These are phyloP conservation scores for Prionailurus bengalensis DNA, from an alignment of 2,113 vertebrate genomes.

Conservation along the genomic window DNA sequence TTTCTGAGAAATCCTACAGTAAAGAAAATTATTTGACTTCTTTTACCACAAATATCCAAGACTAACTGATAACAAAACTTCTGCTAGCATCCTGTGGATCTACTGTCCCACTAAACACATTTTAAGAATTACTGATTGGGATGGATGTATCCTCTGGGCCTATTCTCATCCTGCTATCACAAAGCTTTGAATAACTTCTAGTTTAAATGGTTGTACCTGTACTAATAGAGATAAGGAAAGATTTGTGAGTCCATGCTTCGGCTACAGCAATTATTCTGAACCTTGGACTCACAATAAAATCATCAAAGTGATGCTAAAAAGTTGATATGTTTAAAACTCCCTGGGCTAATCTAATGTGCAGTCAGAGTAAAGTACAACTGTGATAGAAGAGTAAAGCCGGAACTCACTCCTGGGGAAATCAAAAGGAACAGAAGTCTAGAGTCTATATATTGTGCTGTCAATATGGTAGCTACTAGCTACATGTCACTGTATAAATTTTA, in stretches of 20 bases:
- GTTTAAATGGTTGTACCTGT: not conserved
- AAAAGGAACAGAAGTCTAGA: not conserved
- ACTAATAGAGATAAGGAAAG: not conserved
- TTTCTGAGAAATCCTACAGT: not conserved
- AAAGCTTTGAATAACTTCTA: conserved; percentile 38
- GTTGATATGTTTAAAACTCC: not conserved
- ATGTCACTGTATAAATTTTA: not conserved
- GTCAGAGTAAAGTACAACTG: not conserved
- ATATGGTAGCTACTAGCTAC: not conserved
- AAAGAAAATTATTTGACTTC: not conserved
- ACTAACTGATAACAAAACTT: conserved; percentile 36
- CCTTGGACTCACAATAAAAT: not conserved
- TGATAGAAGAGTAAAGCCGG: not conserved
- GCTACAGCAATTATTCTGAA: conserved; percentile 12
- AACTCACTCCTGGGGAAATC: not conserved
- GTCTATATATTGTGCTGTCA: not conserved
- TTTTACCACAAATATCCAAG: conserved; percentile 17
- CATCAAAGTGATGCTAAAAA: not conserved
- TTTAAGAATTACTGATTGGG: not conserved
- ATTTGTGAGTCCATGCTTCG: not conserved
- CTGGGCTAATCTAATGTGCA: not conserved
- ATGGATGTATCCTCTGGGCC: not conserved
- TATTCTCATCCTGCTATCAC: not conserved
- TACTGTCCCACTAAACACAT: not conserved
- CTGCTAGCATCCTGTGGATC: not conserved